Evolutionary conservation across 2,888 invertebrate genomes (phyloP).

Genomic region (Aphelenchoides bicaudatus): DNA sequence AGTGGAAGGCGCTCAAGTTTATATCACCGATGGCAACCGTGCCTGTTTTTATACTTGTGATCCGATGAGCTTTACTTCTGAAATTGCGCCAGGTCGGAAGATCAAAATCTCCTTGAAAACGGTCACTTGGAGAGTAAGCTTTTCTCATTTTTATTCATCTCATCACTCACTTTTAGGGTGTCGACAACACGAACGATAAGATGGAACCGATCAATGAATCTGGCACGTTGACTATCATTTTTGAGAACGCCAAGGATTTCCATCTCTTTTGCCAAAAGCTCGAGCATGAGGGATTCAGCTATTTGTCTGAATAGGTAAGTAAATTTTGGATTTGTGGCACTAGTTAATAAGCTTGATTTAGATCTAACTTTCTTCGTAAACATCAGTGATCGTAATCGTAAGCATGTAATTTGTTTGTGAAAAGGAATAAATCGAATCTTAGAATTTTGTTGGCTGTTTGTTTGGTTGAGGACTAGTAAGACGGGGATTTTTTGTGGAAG

Average conservation of each 20-base stretch:
- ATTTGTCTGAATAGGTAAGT: background rate
- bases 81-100: background rate
- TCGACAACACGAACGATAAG: background rate
- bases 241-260: background rate
- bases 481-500: background rate
- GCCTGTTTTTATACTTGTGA: background rate
- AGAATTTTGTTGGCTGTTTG: background rate
- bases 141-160: slow-evolving; percentile 7
- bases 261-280: background rate
- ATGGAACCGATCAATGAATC: background rate
- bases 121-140: background rate
- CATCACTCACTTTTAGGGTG: background rate
- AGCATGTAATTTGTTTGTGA: background rate
- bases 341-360: background rate
- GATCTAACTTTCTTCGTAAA: background rate
- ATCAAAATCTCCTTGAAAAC: background rate
- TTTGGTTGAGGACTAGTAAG: background rate
- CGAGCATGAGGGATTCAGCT: background rate
- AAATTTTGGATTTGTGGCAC: background rate
- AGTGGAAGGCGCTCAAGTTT: background rate
- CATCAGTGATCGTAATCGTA: background rate
- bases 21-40: background rate
- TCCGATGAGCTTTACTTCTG: background rate
- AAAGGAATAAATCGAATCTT: too few species aligned
- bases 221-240: background rate